Base-by-base conservation (phyloP, 1,140 invertebrate genomes). In the Rhyacophila brunnea region DNA sequence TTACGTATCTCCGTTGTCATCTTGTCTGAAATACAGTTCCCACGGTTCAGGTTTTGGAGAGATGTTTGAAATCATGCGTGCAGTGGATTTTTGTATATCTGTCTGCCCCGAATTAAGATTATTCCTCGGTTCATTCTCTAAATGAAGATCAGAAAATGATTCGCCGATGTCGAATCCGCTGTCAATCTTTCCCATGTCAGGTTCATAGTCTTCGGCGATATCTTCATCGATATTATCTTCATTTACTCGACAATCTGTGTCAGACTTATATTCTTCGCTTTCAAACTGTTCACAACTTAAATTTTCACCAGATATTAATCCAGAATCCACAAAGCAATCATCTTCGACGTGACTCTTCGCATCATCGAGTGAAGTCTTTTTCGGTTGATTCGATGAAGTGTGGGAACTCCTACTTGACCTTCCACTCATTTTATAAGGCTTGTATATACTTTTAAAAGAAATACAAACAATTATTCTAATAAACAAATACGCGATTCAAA, bases 1-100 rank as follows among this genome's bases (percentile, higher is more conserved):
- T 85, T 76, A 86, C 84, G 85, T 86, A 68, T 87, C 85, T 35
- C 85, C 85, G 64, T 86, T 83, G 44, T 84, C 80, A 66, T 86
- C 82, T 56, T 82, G 81, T 38, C 75, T 67, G 66, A 79, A 84
- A 50, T 81, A 82, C 43, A 78, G 67, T 68, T 80, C 67, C 75
- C 81, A 81, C 10, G 71, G 62, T 42, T 68, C 43, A 51, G 56
- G 60, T 40, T 65, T 63, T 35, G 67, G 62, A 13, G 4, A 9
- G 9, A 28, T 28, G 9, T 28, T 28, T 28, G 23, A 28, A 5
- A 28, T 9, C 23, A 28, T 28, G 4, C 4, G 23, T 28, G 9
- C 3, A 28, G 23, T 28, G 3, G 23, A 28, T 64, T 62, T 49
- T 9, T 45, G 15, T 17, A 50, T 52, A 35, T 40, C 63, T 54